phyloP scores from a whole-genome alignment of 2,797 vertebrate species.

The Tragopan temminckii region DNA sequence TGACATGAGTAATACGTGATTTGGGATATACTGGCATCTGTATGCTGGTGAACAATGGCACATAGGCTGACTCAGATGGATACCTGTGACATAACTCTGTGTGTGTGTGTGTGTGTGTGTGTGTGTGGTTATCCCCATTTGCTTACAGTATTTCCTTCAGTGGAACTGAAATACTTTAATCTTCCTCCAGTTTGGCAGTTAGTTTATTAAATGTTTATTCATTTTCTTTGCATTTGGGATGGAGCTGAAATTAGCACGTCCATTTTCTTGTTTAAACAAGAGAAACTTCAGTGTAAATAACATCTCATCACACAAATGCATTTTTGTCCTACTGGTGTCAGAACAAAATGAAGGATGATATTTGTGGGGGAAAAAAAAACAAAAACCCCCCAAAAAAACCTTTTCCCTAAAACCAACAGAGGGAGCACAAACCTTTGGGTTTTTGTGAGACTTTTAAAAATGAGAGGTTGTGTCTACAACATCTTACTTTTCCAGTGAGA shows the following conservation, averaged over 20 bases:
- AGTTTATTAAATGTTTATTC: slow-evolving; percentile 74
- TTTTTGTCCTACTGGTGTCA: slow-evolving; percentile 27
- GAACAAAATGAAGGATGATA: slow-evolving; percentile 48
- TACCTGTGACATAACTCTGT: not conserved
- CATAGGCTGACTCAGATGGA: not conserved
- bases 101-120: not conserved
- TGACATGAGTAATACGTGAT: rapidly evolving
- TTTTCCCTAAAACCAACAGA: slow-evolving; percentile 74
- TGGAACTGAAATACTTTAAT: slow-evolving; percentile 48
- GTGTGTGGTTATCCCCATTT: not conserved
- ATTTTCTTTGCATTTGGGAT: slow-evolving; percentile 64
- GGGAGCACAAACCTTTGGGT: slow-evolving; percentile 67
- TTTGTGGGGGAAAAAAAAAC: slow-evolving; percentile 40
- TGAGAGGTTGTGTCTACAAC: not conserved
- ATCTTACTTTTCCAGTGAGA: slow-evolving; percentile 21
- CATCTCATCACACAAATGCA: not conserved
- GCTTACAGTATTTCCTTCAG: slow-evolving; percentile 26
- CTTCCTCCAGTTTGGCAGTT: slow-evolving; percentile 61
- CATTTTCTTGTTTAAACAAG: slow-evolving; percentile 66
- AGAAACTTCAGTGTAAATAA: slow-evolving; percentile 61
- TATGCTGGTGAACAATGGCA: not conserved
- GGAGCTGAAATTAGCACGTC: slow-evolving; percentile 71
- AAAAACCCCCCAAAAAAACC: not conserved
- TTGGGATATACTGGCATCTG: not conserved
- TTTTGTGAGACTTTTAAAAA: slow-evolving; percentile 37